Evolutionary conservation across 2,113 vertebrate genomes (phyloP), one percentile per base, ranked within the genome.

Genomic region (Rafetus swinhoei): DNA sequence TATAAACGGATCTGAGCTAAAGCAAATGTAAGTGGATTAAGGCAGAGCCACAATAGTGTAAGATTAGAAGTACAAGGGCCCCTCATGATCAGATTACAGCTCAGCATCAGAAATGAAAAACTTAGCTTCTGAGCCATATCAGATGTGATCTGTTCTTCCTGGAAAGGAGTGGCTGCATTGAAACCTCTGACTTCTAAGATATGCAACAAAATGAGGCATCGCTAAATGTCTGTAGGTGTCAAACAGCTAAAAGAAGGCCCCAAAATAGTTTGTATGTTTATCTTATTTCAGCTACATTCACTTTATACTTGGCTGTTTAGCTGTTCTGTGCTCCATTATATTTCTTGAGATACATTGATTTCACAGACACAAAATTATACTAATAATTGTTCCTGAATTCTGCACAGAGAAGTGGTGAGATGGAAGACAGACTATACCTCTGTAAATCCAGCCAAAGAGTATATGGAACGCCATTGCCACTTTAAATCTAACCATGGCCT

Each of bases 401-500:
- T 9, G 65, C 16, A 16, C 45, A 55, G 72, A 82, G 77, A 85
- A 92, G 11, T 21, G 59, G 29, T 72, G 53, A 76, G 50, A 82
- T 8, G 84, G 27, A 52, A 10, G 82, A 90, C 92, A 86, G 69
- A 91, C 89, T 88, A 25, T 94, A 98, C 98, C 98, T 82, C 11
- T 80, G 9, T 95, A 92, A 69, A 97, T 93, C 91, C 96, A 97
- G 35, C n/a, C 95, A 94, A 97, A 96, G 91, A 98, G 92, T 9
- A 96, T 0, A 0, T 79, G 94, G 59, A 98, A 87, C 2, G 21
- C 19, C 85, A 94, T 22, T 69, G 87, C 57, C 50, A 90, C 6
- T 1, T 92, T 1, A 50, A 96, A n/a, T 3, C 93, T 91, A 3
- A 1, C 53, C 84, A 92, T 95, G 93, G 94, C 79, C 92, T 81